Base-by-base conservation (phyloP, 1,140 invertebrate species). In the Macrotrachela quadricornifera region DNA sequence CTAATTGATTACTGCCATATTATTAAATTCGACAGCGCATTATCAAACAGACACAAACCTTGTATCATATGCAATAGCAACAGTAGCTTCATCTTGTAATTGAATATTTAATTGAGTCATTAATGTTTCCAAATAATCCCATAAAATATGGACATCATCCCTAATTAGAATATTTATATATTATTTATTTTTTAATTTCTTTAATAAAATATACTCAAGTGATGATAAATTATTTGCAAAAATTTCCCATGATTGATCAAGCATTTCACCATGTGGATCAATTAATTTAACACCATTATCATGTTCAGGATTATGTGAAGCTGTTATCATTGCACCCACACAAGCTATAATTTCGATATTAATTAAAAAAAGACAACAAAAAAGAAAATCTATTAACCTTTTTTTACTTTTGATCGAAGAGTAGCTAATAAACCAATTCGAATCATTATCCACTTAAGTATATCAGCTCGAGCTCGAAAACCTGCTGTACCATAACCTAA, bases 211-310 rank as follows among this genome's bases (percentile, higher is more conserved):
- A 49, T 49, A 53, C 42, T 55, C 36, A 41, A 46, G 49, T 67
- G 90, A 88, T 8, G 79, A 83, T 43, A 90, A 65, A 60, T 79
- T 71, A 0, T 86, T 91, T 10, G 88, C 87, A 60, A 85, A 77
- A 17, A 61, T 65, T 71, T 97, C 92, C 91, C 91, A 96, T 43
- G 76, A 76, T 53, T 76, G 66, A 59, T 90, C 83, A 57, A 96
- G 64, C 92, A 99, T 97, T 71, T 94, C 87, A 1, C 94, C 94
- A 60, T 76, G 74, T 1, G 87, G 86, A 70, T 97, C 92, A 49
- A 97, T 78, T 10, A 99, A 68, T 69, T 99, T 99, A 0, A 95
- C 80, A 10, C 94, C 94, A 73, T 99, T 99, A 66, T 99, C 94
- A 1, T 77, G 75, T 63, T 83, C 85, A 37, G 87, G 81, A 71